Base-by-base conservation (phyloP, 2,888 invertebrate species). In the Epistrophe eligans region DNA sequence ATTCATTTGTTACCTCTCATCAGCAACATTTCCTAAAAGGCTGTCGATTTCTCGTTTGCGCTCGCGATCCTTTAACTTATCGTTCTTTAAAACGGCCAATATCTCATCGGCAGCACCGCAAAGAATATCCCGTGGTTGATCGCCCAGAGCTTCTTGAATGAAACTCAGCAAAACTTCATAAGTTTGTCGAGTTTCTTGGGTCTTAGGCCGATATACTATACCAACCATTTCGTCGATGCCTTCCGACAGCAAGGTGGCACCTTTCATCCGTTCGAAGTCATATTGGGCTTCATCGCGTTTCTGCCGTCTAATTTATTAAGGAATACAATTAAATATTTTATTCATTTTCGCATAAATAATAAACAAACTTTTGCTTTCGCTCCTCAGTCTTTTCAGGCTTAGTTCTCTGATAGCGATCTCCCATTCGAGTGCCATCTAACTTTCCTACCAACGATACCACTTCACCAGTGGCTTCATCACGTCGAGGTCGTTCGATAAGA, bases 91-190 rank as follows among this genome's bases (percentile, higher is more conserved):
- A 0, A 98, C 98, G 0, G 97, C 95, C 45, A 99, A 93, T 74
- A 99, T 98, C 95, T 99, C 99, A 94, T 99, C 99, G n/a, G 99
- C 99, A 10, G 99, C 99, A 43, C 99, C 99, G 92, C 99, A 99
- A 38, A 99, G 93, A 89, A 99, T 97, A 92, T 99, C 99, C 77
- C 99, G 94, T 0, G 99, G 99, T 94, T 99, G 96, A 94, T 99
- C 99, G 0, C 99, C 99, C 0, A 99, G 94, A 0, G 99, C 98
- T 91, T 98, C 98, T 94, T 99, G 99, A 92, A 99, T 97, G 91
- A 99, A 99, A 89, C 98, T 98, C 43, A 99, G 94, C 66, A 99
- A 94, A 50, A 99, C 96, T 92, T 99, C 99, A 90, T 99, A 99
- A 0, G 99, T 99, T 91, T 99, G 98, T 52, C 98, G 94, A 0